Base-by-base conservation (phyloP, 1,140 invertebrate species). In the Stratiolaelaps scimitus region DNA sequence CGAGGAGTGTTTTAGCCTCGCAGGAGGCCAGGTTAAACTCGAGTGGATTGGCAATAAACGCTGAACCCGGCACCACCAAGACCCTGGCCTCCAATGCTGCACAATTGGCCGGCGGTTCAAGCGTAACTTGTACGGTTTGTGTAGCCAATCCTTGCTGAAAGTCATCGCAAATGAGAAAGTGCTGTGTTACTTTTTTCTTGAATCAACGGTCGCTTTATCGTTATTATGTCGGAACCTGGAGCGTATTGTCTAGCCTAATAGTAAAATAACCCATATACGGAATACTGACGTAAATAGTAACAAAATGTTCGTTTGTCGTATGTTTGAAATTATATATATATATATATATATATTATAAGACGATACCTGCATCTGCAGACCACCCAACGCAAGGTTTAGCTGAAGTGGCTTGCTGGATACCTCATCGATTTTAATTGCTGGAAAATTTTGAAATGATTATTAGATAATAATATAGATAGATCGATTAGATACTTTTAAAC, bases 31-130 rank as follows among this genome's bases (percentile, higher is more conserved):
- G 66, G 19, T 64, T 65, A 65, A 71, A 72, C 6, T 69, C 67
- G 26, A 56, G 67, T 30, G 69, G 68, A 64, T 71, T 72, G 7
- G 70, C 66, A 10, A 68, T 71, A 40, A 75, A 46, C 29, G 74
- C 73, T 70, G 71, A 72, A 15, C 69, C 67, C 2, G 71, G 69
- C 65, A 72, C 69, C 47, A 75, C 66, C 28, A 69, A 65, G 20
- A 75, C 43, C 67, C 71, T 72, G 1, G 74, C 67, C 67, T 72
- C 70, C 26, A 73, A 71, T 19, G 74, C 43, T 0, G 69, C 43
- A 15, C 34, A 15, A 40, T 44, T 40, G 26, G 64, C 26, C 46
- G 43, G 40, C 34, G 67, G 66, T 43, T 46, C 66, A 23, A 67
- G 20, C 6, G 44, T 43, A 17, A 56, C 13, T 45, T 43, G 65